Conservation (phyloP, 2,797 vertebrate genomes). For the Phrynocephalus forsythii region DNA sequence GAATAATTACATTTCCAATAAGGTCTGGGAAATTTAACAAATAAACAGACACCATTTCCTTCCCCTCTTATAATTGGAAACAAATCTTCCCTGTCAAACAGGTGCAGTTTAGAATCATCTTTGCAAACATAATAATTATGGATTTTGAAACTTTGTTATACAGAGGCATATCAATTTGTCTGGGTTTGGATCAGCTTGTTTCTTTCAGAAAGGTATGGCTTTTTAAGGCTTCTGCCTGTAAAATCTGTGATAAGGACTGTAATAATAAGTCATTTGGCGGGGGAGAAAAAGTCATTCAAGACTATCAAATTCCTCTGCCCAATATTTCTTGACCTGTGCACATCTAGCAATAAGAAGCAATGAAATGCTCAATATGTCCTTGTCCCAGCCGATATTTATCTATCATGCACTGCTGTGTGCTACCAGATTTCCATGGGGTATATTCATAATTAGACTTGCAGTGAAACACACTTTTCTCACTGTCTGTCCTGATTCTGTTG, state of each 20-base stretch:
- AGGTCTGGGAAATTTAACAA: slow-evolving; percentile 16
- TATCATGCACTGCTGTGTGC: slow-evolving; percentile 51
- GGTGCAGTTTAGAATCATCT: slow-evolving; percentile 3
- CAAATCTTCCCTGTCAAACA: background rate
- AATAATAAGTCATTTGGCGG: slow-evolving; percentile 38
- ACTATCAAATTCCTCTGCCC: slow-evolving; percentile 50
- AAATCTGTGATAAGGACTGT: slow-evolving; percentile 37
- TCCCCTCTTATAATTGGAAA: slow-evolving; percentile 1
- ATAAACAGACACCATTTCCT: slow-evolving; percentile 21
- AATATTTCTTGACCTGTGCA: slow-evolving; percentile 57
- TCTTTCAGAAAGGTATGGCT: slow-evolving; percentile 25
- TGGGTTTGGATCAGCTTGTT: background rate
- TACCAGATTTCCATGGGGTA: slow-evolving; percentile 59
- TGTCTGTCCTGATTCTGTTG: slow-evolving; percentile 55
- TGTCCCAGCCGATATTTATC: slow-evolving; percentile 68
- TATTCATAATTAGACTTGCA: slow-evolving; percentile 74
- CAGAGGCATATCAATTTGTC: slow-evolving; percentile 31
- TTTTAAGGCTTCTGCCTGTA: slow-evolving; percentile 14
- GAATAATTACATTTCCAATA: slow-evolving; percentile 39
- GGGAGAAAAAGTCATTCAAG: slow-evolving; percentile 9
- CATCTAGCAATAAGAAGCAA: slow-evolving; percentile 61
- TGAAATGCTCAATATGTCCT: slow-evolving; percentile 63
- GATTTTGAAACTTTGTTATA: slow-evolving; percentile 34
- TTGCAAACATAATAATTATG: background rate
- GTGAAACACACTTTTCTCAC: slow-evolving; percentile 63